These are phyloP conservation scores for Brachionus angularis DNA, from an alignment of 1,140 invertebrate genomes.

Conservation along the genomic window DNA sequence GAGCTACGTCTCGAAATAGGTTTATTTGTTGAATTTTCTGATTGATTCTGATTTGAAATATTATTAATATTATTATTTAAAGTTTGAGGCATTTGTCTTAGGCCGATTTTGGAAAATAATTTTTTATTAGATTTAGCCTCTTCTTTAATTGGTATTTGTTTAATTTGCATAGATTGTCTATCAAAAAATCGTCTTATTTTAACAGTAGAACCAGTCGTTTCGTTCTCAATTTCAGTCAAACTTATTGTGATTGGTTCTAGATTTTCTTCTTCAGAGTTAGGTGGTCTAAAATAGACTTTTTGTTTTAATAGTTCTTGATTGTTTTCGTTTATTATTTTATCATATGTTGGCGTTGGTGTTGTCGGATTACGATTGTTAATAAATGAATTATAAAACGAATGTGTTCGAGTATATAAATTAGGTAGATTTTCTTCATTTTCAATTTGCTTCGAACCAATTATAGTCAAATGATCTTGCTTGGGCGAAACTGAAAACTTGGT, in stretches of 20 bases:
- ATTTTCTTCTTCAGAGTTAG: not conserved
- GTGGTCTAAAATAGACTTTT: conserved; percentile 2
- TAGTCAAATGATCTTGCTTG: conserved; percentile 1
- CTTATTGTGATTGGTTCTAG: conserved; percentile 20
- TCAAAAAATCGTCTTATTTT: conserved; percentile 36
- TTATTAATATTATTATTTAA: too few species aligned
- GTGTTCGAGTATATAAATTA: not conserved
- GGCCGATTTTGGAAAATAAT: too few species aligned
- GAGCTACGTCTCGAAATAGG: too few species aligned
- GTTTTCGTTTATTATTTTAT: conserved; percentile 5
- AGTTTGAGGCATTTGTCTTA: too few species aligned
- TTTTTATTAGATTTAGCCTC: conserved; percentile 1
- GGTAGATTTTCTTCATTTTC: conserved; percentile 8
- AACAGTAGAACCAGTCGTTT: not conserved
- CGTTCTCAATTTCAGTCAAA: conserved; percentile 33
- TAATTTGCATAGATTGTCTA: conserved; percentile 16
- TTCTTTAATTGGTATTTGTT: not conserved
- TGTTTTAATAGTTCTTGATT: not conserved
- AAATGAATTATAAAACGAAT: conserved; percentile 26
- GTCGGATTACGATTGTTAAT: conserved; percentile 8
- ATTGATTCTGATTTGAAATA: too few species aligned
- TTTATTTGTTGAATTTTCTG: too few species aligned
- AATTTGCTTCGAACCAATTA: not conserved
- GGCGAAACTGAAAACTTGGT: not conserved
- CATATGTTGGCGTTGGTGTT: conserved; percentile 13